A percentile compares a stretch with the other conserved stretches of the same genome.
These are phyloP conservation scores for Austrofundulus limnaeus DNA, from an alignment of 2,113 vertebrate genomes.

Conservation along the genomic window DNA sequence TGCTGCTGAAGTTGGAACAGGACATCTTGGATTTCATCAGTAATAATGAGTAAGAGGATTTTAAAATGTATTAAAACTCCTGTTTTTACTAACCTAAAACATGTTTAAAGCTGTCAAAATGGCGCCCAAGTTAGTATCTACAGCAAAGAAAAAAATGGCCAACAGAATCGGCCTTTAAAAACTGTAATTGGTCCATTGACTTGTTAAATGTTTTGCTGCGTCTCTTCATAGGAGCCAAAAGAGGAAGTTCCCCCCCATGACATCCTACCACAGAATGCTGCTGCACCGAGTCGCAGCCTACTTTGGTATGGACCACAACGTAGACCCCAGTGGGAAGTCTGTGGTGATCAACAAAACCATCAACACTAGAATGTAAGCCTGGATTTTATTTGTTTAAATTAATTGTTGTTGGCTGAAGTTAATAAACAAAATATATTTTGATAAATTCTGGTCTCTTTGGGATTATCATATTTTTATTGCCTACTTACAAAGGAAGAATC, in stretches of 20 bases:
- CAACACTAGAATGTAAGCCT: slow-evolving; percentile 95
- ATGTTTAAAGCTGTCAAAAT: background rate
- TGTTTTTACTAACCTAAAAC: no score
- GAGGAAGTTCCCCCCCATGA: slow-evolving; percentile 98
- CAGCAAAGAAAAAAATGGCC: background rate
- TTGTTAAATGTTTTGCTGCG: background rate
- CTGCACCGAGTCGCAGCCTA: slow-evolving; percentile 97
- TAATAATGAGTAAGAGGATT: slow-evolving; percentile 92
- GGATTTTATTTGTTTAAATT: no score
- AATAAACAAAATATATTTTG: no score
- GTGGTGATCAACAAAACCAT: slow-evolving; percentile 99
- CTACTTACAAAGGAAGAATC: no score
- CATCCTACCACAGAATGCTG: slow-evolving; percentile 98
- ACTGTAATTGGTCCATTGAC: background rate
- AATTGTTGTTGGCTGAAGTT: no score
- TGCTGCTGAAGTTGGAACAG: slow-evolving; percentile 98
- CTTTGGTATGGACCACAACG: slow-evolving; percentile 98
- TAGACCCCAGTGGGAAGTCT: slow-evolving; percentile 96
- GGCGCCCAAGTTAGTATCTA: background rate
- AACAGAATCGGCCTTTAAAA: background rate
- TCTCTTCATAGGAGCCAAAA: slow-evolving; percentile 84
- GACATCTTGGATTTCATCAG: slow-evolving; percentile 99
- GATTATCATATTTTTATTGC: no score
- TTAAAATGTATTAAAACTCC: no score
- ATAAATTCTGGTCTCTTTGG: no score